Percentiles rank a stretch among this genome's conserved stretches.
Conservation (phyloP, 23 tunicate species). For the Ciona savignyi region DNA sequence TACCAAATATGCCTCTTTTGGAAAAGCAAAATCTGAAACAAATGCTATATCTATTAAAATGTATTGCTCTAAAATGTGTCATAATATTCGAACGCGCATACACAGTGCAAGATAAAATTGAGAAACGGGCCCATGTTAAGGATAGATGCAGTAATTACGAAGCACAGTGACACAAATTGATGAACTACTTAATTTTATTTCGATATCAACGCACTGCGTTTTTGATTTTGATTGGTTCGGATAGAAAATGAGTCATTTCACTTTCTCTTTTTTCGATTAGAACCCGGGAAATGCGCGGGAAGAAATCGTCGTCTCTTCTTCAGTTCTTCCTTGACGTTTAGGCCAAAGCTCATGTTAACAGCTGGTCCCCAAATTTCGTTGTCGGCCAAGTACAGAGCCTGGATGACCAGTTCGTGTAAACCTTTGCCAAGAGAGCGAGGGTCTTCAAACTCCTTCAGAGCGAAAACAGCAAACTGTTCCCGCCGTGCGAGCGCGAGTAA, state of each 20-base stretch:
- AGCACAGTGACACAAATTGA: too few species aligned
- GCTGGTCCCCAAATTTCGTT: constrained; percentile 98
- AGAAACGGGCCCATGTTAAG: too few species aligned
- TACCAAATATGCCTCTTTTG: too few species aligned
- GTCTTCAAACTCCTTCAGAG: constrained; percentile 59
- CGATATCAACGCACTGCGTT: too few species aligned
- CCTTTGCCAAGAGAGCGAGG: constrained; percentile 70
- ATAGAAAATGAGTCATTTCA: constrained; percentile 5
- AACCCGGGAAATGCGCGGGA: constrained; percentile 89
- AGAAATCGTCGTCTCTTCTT: constrained; percentile 61
- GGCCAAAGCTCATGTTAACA: constrained; percentile 79
- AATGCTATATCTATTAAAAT: too few species aligned
- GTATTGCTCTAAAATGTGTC: too few species aligned
- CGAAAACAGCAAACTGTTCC: constrained; percentile 78
- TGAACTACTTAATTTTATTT: too few species aligned
- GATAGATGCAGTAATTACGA: too few species aligned
- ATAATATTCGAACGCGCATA: too few species aligned
- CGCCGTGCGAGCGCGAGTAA: constrained; percentile 63
- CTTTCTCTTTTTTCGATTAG: constrained; percentile 35
- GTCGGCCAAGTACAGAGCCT: constrained; percentile 74
- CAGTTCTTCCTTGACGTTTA: constrained; percentile 86
- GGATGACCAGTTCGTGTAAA: constrained; percentile 66
- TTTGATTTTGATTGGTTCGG: too few species aligned
- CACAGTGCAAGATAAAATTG: too few species aligned
- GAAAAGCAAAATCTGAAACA: too few species aligned